Percentiles rank a stretch among this genome's conserved stretches.
Conservation (phyloP, 2,888 invertebrate species). For the Pyrgus malvae region DNA sequence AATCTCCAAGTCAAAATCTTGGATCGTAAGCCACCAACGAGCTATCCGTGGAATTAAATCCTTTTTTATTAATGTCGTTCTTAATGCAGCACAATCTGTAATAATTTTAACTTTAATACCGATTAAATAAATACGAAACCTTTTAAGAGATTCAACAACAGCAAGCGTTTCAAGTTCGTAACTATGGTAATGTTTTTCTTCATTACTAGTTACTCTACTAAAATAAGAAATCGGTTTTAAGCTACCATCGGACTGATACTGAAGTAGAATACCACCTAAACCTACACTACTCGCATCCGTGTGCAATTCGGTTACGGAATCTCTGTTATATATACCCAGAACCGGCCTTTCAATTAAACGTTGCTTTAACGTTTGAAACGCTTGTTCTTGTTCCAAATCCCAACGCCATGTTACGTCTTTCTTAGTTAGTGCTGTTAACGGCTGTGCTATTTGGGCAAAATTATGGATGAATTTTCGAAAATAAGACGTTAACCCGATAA, state of each 20-base stretch:
- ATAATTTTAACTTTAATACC: slow-evolving; percentile 28
- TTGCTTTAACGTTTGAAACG: neutral
- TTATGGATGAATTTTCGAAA: slow-evolving; percentile 31
- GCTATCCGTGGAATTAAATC: slow-evolving; percentile 39
- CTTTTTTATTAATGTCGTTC: slow-evolving; percentile 38
- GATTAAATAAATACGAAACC: slow-evolving; percentile 6
- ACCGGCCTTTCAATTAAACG: slow-evolving; percentile 29
- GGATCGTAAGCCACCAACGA: slow-evolving; percentile 41
- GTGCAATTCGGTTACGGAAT: slow-evolving; percentile 40
- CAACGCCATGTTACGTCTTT: slow-evolving; percentile 33
- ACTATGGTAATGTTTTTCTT: slow-evolving; percentile 6
- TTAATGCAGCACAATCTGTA: slow-evolving; percentile 44
- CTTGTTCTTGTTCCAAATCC: slow-evolving; percentile 12
- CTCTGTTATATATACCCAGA: slow-evolving; percentile 32
- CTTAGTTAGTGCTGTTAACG: slow-evolving; percentile 26
- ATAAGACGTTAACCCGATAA: slow-evolving; percentile 16
- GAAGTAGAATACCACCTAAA: slow-evolving; percentile 25
- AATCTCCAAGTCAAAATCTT: slow-evolving; percentile 43
- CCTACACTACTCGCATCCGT: slow-evolving; percentile 47
- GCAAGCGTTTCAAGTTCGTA: slow-evolving; percentile 50
- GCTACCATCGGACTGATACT: neutral
- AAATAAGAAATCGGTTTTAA: slow-evolving; percentile 4
- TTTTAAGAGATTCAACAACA: slow-evolving; percentile 34
- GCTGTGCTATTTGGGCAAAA: slow-evolving; percentile 29
- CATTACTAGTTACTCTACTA: slow-evolving; percentile 1